Evolutionary conservation across 1,140 invertebrate genomes (phyloP).

Genomic region (Lycorma delicatula): DNA sequence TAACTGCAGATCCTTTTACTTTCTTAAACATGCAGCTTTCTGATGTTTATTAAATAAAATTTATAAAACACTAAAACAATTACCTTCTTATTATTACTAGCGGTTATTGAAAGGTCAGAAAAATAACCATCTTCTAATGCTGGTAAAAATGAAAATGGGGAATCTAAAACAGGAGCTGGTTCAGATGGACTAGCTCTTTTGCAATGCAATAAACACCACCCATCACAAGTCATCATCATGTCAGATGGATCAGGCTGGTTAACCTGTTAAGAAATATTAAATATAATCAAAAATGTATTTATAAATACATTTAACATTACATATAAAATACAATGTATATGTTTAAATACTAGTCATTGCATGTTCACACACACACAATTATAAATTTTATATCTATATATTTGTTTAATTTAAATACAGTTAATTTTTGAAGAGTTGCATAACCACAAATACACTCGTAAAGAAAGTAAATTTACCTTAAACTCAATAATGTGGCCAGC

Average conservation of each 20-base stretch:
- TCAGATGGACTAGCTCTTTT: conserved; percentile 40
- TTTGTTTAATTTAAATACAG: background rate
- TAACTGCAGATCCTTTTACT: background rate
- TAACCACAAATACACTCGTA: background rate
- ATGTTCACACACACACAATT: background rate
- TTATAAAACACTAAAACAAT: background rate
- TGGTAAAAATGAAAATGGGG: conserved; percentile 47
- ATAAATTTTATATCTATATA: background rate
- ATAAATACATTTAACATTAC: background rate
- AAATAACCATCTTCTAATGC: conserved; percentile 57
- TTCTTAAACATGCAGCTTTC: background rate
- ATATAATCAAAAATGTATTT: background rate
- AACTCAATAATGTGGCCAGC: conserved; percentile 58
- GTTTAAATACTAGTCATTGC: background rate
- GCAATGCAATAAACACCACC: conserved; percentile 54
- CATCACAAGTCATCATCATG: conserved; percentile 50
- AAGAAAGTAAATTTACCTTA: conserved; percentile 37
- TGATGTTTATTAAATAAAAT: background rate
- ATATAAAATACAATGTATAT: background rate
- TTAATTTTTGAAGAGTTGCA: conserved; percentile 3
- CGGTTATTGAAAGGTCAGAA: conserved; percentile 47
- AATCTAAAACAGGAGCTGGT: conserved; percentile 37
- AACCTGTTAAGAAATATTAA: conserved; percentile 29
- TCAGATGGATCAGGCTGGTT: conserved; percentile 44
- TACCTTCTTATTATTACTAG: conserved; percentile 46